Conservation (phyloP, 2,797 vertebrate species). For the Siniperca scherzeri region DNA sequence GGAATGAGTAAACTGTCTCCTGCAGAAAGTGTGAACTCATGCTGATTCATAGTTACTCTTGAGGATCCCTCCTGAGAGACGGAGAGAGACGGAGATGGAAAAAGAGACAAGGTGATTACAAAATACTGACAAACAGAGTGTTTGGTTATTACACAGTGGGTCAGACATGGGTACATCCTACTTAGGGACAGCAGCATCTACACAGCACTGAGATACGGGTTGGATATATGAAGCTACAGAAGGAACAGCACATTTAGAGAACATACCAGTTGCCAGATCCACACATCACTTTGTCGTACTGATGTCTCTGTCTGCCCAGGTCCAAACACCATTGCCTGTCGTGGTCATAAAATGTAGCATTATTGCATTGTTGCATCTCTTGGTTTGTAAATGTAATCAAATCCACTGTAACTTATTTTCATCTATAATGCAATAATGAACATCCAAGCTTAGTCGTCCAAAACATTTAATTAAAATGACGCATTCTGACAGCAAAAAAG, state of each 20-base stretch:
- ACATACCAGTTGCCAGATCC: conserved; percentile 96
- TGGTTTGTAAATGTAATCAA: background rate
- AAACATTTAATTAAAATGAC: background rate
- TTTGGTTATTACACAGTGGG: background rate
- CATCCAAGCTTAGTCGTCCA: background rate
- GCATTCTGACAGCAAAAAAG: background rate
- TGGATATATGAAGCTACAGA: background rate
- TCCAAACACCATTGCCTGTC: conserved; percentile 88
- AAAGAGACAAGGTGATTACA: too few relatives aligned
- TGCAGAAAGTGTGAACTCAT: conserved; percentile 79
- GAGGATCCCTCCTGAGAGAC: conserved; percentile 90
- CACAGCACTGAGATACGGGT: background rate
- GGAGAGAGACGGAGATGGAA: background rate
- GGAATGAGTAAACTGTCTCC: conserved; percentile 91
- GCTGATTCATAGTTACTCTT: conserved; percentile 74
- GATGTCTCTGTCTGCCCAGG: conserved; percentile 83
- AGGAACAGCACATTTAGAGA: background rate
- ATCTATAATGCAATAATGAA: background rate
- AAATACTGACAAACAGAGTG: background rate
- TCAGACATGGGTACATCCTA: background rate
- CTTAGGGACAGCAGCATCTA: background rate
- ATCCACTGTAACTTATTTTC: background rate
- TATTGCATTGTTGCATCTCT: background rate
- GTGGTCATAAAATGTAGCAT: background rate
- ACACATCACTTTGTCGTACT: conserved; percentile 85